phyloP scores from a whole-genome alignment of 37 sponge, comb jelly and placozoan species.

The Aphrocallistes beatrix region DNA sequence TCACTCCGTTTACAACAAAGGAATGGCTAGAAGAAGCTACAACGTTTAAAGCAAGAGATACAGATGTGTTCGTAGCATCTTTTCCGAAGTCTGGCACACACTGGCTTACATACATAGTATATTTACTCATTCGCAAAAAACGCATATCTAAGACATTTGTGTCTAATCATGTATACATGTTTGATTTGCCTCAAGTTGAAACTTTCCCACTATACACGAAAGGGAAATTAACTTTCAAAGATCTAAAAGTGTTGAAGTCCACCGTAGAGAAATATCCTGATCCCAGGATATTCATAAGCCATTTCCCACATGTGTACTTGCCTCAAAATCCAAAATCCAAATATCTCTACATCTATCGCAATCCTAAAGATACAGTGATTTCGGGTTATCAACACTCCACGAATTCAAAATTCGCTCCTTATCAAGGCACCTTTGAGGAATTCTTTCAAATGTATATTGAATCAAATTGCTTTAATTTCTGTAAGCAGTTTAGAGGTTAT shows the following conservation, averaged over 20 bases:
- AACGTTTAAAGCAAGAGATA: background rate
- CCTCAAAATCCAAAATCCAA: background rate
- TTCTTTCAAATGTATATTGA: background rate
- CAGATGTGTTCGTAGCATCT: background rate
- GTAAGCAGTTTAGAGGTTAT: background rate
- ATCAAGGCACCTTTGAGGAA: background rate
- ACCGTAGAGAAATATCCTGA: background rate
- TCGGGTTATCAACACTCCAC: background rate
- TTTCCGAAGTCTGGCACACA: slow-evolving; percentile 5
- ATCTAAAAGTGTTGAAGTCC: background rate
- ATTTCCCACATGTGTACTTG: background rate
- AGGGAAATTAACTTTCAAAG: background rate
- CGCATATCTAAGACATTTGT: background rate
- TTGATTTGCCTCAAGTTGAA: background rate
- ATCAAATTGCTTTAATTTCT: background rate
- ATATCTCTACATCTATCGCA: background rate
- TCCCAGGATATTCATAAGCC: background rate
- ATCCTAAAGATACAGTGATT: background rate
- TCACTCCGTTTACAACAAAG: background rate
- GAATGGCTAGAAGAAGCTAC: slow-evolving; percentile 8
- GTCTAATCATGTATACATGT: background rate
- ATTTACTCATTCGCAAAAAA: background rate
- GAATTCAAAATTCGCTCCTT: background rate
- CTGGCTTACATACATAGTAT: background rate
- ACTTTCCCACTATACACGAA: background rate